Percentiles rank a stretch among this genome's conserved stretches.
These are phyloP conservation scores for Amblyornis subalaris DNA, from an alignment of 2,113 vertebrate genomes.

Conservation along the genomic window DNA sequence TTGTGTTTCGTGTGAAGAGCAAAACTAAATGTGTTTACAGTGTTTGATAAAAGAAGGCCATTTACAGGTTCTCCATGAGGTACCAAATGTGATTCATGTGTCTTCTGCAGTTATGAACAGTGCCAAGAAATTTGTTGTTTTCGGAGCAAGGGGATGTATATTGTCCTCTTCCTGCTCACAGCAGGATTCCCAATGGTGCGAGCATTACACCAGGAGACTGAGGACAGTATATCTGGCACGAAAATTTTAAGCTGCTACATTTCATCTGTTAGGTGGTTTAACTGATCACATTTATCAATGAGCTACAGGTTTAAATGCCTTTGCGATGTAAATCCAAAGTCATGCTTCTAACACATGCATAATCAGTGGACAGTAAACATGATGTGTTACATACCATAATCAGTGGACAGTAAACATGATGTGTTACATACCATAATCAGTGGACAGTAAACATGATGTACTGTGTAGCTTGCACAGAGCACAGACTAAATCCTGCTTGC, in stretches of 20 bases:
- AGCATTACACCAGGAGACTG: background rate
- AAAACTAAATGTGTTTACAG: constrained; percentile 60
- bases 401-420: background rate
- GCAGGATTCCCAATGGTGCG: background rate
- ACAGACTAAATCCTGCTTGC: background rate
- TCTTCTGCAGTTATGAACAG: constrained; percentile 16
- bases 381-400: background rate
- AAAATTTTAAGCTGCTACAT: background rate
- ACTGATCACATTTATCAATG: background rate
- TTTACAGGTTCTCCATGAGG: constrained; percentile 52
- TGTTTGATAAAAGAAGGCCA: constrained; percentile 50
- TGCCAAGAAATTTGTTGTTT: constrained; percentile 45
- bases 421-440: background rate
- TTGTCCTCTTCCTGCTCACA: background rate
- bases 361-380: background rate
- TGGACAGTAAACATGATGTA: background rate
- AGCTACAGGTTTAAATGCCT: constrained; percentile 20
- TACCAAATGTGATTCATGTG: constrained; percentile 55
- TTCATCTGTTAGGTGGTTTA: background rate
- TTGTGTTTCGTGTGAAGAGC: constrained; percentile 59
- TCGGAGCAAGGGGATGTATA: background rate
- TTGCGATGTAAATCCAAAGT: constrained; percentile 19
- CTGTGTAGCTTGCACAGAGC: background rate
- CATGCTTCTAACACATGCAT: background rate
- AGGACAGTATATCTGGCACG: background rate